Evolutionary conservation across 2,113 vertebrate species (phyloP).

Genomic region (Promerops cafer): DNA sequence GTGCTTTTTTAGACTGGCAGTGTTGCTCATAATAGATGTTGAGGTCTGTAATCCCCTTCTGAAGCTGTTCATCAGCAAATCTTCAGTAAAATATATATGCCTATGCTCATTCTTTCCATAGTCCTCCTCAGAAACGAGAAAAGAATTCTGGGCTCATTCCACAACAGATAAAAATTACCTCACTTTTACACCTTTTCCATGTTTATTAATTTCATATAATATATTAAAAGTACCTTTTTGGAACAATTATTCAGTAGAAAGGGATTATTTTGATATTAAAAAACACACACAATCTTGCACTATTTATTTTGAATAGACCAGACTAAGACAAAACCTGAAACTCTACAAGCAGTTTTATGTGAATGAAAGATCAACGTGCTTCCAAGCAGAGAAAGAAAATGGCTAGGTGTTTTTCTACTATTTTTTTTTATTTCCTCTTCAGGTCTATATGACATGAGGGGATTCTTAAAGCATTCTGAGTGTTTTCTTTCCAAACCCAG

Average conservation of each 20-base stretch:
- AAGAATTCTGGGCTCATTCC: not conserved
- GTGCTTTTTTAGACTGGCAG: fast-evolving
- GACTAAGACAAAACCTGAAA: not conserved
- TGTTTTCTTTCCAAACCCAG: not conserved
- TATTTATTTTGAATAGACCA: not conserved
- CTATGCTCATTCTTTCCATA: not conserved
- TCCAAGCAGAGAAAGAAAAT: not conserved
- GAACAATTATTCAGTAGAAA: not conserved
- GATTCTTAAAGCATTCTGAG: not conserved
- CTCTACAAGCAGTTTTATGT: not conserved
- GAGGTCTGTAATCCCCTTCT: not conserved
- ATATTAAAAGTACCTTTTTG: not conserved
- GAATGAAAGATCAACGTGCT: not conserved
- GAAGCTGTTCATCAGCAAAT: not conserved
- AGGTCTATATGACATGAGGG: not conserved
- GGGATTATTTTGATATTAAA: not conserved
- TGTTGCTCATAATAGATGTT: not conserved
- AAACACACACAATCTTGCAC: fast-evolving
- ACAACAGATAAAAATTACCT: not conserved
- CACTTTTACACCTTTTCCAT: not conserved
- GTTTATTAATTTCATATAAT: not conserved
- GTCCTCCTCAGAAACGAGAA: not conserved
- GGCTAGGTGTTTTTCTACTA: not conserved
- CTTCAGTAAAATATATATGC: not conserved
- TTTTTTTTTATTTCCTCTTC: not conserved